Evolutionary conservation across 2,113 vertebrate genomes (phyloP).

Genomic region (Craseonycteris thonglongyai): DNA sequence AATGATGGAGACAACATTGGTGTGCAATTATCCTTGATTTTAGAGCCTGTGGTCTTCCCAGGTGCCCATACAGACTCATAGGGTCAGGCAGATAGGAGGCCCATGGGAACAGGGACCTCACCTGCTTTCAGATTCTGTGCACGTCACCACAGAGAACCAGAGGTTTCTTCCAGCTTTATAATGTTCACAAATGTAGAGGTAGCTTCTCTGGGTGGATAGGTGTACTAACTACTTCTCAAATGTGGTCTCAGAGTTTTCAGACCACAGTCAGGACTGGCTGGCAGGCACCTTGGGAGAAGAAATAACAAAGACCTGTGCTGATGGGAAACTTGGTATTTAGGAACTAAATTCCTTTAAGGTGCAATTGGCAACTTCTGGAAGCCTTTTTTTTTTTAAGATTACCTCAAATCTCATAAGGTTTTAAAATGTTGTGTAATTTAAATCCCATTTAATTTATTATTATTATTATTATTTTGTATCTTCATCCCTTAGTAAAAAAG

Average conservation of each 20-base stretch:
- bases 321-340: too few relatives aligned
- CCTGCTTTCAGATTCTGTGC: neutral
- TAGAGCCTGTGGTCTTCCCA: fast-evolving
- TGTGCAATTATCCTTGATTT: neutral
- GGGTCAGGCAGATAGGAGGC: neutral
- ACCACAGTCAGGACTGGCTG: neutral
- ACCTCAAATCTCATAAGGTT: neutral
- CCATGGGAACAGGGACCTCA: neutral
- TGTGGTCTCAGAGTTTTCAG: neutral
- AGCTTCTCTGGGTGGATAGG: neutral
- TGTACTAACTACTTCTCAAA: neutral
- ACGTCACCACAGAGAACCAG: neutral
- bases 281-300: neutral
- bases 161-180: neutral
- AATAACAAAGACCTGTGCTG: neutral
- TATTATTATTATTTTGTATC: too few relatives aligned
- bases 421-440: neutral
- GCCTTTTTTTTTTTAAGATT: neutral
- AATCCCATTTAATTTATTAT: neutral
- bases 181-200: neutral
- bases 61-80: fast-evolving
- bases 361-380: neutral
- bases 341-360: neutral
- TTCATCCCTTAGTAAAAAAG: neutral
- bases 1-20: neutral